These are phyloP conservation scores for Hypsibius dujardini DNA, from an alignment of 1,140 invertebrate genomes.

Conservation along the genomic window DNA sequence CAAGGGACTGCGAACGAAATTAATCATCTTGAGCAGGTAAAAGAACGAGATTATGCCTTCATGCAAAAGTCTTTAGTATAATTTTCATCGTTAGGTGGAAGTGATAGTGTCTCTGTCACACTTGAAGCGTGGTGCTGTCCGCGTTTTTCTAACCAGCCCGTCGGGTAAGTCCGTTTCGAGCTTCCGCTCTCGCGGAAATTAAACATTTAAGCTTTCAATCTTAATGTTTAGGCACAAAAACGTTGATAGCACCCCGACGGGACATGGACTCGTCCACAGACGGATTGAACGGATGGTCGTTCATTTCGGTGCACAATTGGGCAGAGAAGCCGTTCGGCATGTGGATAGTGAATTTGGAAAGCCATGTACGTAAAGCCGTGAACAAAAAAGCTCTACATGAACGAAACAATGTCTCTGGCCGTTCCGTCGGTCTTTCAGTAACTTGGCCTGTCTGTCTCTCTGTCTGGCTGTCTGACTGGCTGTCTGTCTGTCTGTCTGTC, in stretches of 20 bases:
- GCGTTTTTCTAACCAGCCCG: constrained; percentile 4
- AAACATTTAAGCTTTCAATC: too few relatives aligned
- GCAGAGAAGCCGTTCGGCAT: constrained; percentile 57
- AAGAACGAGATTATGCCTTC: too few relatives aligned
- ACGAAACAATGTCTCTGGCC: too few relatives aligned
- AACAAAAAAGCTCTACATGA: neutral
- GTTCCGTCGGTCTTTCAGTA: too few relatives aligned
- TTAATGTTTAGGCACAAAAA: constrained; percentile 48
- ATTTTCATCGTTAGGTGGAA: too few relatives aligned
- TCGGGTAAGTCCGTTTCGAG: too few relatives aligned
- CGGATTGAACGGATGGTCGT: constrained; percentile 64
- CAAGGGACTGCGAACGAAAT: neutral
- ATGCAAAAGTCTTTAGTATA: too few relatives aligned
- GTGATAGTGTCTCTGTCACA: neutral
- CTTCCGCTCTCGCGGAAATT: too few relatives aligned
- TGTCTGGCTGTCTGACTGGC: too few relatives aligned
- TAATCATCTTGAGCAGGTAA: neutral
- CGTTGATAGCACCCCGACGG: constrained; percentile 49
- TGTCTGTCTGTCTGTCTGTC: too few relatives aligned
- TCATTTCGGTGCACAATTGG: constrained; percentile 79
- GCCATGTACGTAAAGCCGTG: neutral
- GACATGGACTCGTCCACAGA: constrained; percentile 47
- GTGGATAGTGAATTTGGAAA: constrained; percentile 44
- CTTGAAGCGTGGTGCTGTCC: neutral
- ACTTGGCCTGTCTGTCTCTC: too few relatives aligned